Base-by-base conservation (phyloP, 2,888 invertebrate genomes). In the Malthinus seriepunctatus region DNA sequence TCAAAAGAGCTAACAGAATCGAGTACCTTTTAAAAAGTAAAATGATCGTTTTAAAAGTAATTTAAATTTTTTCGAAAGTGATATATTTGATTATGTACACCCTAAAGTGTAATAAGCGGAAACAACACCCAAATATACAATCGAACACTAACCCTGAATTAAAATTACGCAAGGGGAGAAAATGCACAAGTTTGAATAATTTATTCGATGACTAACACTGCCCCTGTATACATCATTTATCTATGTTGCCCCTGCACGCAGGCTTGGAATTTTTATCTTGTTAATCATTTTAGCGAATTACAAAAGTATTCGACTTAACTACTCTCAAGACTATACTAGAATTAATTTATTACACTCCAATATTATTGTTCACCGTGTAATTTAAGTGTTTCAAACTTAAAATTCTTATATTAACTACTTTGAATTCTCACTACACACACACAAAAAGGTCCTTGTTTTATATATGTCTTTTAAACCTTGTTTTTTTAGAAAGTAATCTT, bases 191-290 rank as follows among this genome's bases (percentile, higher is more conserved):
- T 50, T 35, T 56, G 56, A 56, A 56, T 56, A 56, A 56, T 56
- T 56, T 50, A 56, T 14, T 37, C 44, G 56, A 56, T 56, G 56
- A 56, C 56, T 56, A 56, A 47, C 47, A n/a, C 34, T 11, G 15
- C 33, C 47, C 47, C 14, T 15, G 32, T 33, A 47, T 47, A 46
- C 23, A 34, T 47, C 34, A 32, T 47, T 33, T 33, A 47, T 32
- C 33, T 32, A 34, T 47, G 14, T 47, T 42, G 12, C 14, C 15
- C 39, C 39, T 42, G 39, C 39, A 42, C 39, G 39, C 23, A 42
- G 10, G 12, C 39, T 42, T 42, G 39, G 39, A 10, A 42, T 42
- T 42, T 42, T 42, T 42, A 42, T 42, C 39, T 14, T 42, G 39
- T 42, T 42, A 42, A 42, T 42, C 39, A 42, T 42, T 42, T 23